Evolutionary conservation across 2,113 vertebrate species (phyloP).

Genomic region (Limnothrissa miodon): DNA sequence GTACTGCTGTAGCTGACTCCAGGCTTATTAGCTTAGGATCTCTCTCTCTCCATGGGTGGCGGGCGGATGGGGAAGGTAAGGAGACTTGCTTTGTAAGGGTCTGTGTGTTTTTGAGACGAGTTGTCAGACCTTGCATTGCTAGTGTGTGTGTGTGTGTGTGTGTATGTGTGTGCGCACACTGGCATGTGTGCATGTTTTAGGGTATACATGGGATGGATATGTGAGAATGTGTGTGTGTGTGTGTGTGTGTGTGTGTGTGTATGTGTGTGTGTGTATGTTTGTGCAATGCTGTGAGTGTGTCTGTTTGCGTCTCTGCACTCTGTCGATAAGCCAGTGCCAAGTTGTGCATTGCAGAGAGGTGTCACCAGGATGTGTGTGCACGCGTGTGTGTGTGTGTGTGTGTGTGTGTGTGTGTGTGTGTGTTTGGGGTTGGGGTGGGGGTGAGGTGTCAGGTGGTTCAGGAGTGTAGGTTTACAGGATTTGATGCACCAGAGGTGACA

Average conservation of each 20-base stretch:
- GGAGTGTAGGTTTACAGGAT: conserved; percentile 51
- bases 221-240: background rate
- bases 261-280: background rate
- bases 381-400: conserved; percentile 19
- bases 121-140: background rate
- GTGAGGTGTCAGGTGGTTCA: conserved; percentile 26
- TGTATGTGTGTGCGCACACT: conserved; percentile 13
- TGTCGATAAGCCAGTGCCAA: conserved; percentile 31
- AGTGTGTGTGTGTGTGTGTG: background rate
- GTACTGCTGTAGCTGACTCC: background rate
- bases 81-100: conserved; percentile 26
- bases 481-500: conserved; percentile 34
- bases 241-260: conserved; percentile 8
- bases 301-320: conserved; percentile 5
- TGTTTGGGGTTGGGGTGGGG: conserved; percentile 33
- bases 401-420: background rate
- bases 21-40: conserved; percentile 9
- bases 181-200: background rate
- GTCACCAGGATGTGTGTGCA: background rate
- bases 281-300: background rate
- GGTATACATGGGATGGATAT: conserved; percentile 1
- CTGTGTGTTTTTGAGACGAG: background rate
- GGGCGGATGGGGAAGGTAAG: conserved; percentile 2
- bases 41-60: conserved; percentile 5
- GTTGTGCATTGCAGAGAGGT: background rate